Percentiles rank a stretch among this genome's conserved stretches.
Conservation (phyloP, 2,113 vertebrate genomes). For the Ceyx cyanopectus region DNA sequence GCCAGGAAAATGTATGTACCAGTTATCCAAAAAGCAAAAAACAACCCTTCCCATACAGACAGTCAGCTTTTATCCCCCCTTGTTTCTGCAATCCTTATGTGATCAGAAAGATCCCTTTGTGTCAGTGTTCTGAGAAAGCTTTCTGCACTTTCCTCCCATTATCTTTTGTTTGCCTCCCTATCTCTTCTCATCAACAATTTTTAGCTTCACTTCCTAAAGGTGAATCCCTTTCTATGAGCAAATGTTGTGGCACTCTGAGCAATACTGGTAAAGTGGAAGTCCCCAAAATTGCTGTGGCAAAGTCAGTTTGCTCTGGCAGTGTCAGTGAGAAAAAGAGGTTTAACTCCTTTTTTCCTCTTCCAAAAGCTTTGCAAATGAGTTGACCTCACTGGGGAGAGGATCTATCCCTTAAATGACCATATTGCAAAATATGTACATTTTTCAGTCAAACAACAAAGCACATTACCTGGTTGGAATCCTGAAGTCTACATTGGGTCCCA, state of each 20-base stretch:
- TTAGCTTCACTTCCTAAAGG: background rate
- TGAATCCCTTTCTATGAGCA: background rate
- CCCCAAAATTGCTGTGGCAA: background rate
- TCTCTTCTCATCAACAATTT: background rate
- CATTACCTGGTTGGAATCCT: slow-evolving; percentile 87
- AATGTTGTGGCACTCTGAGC: background rate
- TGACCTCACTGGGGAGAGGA: background rate
- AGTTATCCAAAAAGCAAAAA: background rate
- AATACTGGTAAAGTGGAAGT: background rate
- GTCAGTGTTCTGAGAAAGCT: background rate
- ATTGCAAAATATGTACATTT: background rate
- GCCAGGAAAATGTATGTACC: background rate
- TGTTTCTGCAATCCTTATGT: background rate
- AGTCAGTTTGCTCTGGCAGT: background rate
- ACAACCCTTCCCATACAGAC: background rate
- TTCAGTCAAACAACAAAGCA: background rate
- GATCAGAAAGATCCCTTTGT: background rate
- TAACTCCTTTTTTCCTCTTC: background rate
- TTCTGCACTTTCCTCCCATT: background rate
- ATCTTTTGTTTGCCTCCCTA: background rate
- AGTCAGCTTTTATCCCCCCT: background rate
- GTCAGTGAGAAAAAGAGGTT: background rate
- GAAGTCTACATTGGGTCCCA: slow-evolving; percentile 87
- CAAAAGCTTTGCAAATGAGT: background rate
- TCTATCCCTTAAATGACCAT: background rate